Evolutionary conservation across 1,140 invertebrate species (phyloP).

Genomic region (Cotesia typhae): DNA sequence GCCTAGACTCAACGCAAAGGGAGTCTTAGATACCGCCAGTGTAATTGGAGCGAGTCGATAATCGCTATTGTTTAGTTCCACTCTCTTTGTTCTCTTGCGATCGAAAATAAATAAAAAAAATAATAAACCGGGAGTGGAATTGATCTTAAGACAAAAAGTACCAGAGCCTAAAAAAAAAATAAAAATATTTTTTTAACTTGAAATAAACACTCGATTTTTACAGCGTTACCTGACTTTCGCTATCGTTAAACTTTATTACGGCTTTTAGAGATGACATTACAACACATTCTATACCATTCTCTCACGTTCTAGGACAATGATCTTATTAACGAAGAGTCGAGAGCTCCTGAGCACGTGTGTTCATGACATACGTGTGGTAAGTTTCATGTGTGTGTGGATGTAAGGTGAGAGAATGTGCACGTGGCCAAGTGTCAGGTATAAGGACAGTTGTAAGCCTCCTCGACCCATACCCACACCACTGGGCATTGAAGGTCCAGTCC

Average conservation of each 20-base stretch:
- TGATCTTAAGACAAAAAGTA: neutral
- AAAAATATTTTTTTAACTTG: no score
- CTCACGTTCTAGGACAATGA: conserved; percentile 26
- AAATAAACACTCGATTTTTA: no score
- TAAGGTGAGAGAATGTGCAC: conserved; percentile 21
- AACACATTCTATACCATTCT: neutral
- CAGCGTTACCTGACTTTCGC: no score
- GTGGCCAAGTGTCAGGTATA: conserved; percentile 31
- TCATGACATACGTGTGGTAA: neutral
- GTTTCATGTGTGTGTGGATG: neutral
- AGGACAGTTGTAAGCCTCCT: conserved; percentile 6
- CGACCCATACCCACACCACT: neutral
- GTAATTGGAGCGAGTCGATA: conserved; percentile 29
- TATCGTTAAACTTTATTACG: neutral
- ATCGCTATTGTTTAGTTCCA: conserved; percentile 15
- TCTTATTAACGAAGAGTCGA: conserved; percentile 2
- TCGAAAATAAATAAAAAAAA: neutral
- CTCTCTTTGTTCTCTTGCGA: neutral
- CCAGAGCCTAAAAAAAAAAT: neutral
- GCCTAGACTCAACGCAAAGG: neutral
- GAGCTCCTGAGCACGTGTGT: conserved; percentile 14
- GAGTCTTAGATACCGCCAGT: neutral
- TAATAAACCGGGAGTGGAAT: neutral
- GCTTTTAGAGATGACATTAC: neutral
- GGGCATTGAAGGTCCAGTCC: neutral